Evolutionary conservation across 2,113 vertebrate species (phyloP).

Genomic region (Cyprinodon tularosa): DNA sequence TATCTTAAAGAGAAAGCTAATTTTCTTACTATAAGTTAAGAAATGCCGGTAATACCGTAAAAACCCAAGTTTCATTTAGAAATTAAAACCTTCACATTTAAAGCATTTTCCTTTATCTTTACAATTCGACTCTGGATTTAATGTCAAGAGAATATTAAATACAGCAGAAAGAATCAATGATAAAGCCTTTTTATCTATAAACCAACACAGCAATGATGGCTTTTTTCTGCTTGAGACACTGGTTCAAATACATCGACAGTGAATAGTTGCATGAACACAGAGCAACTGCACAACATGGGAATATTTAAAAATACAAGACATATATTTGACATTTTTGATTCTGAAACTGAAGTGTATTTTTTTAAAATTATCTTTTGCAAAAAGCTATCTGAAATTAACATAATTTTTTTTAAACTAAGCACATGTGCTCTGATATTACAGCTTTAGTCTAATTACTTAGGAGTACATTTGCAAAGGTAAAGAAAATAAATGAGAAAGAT

Average conservation of each 20-base stretch:
- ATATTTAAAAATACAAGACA: not conserved
- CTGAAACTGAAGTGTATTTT: not conserved
- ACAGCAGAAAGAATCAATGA: conserved; percentile 16
- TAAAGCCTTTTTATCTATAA: not conserved
- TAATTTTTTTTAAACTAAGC: not conserved
- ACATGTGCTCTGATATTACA: not conserved
- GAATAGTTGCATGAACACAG: not conserved
- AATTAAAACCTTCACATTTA: conserved; percentile 49
- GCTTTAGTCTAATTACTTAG: too few species aligned
- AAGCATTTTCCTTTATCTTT: conserved; percentile 52
- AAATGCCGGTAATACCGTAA: too few species aligned
- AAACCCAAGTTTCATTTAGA: conserved; percentile 40
- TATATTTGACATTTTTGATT: too few species aligned
- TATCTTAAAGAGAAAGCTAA: too few species aligned
- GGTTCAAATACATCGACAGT: not conserved
- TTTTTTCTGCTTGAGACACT: not conserved
- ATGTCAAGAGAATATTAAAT: conserved; percentile 61
- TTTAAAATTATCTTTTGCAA: not conserved
- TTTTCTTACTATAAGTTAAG: too few species aligned
- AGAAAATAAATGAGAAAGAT: too few species aligned
- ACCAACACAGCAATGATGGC: not conserved
- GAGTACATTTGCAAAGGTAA: too few species aligned
- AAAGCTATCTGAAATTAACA: not conserved
- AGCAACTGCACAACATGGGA: not conserved
- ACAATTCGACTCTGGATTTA: conserved; percentile 59